phyloP scores from a whole-genome alignment of 1,140 invertebrate species.

The Lepidurus couesii region DNA sequence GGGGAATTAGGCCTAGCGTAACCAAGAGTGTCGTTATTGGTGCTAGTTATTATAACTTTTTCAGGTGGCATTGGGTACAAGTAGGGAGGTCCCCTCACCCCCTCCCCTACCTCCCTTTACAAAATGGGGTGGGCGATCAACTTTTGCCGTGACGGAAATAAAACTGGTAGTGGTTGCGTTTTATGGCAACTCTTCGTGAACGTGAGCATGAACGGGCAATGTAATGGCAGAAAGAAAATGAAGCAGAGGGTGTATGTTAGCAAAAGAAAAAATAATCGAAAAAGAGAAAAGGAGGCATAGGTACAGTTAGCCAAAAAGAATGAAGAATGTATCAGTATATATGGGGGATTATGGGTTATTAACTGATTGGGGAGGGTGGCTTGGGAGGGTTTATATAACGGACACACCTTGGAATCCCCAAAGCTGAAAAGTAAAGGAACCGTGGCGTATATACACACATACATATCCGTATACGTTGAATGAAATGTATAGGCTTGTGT shows the following conservation, averaged over 20 bases:
- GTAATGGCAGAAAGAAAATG: not conserved
- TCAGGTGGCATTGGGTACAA: not conserved
- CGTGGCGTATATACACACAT: not conserved
- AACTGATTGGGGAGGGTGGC: not conserved
- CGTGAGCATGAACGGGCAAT: constrained; percentile 2
- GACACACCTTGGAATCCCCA: not conserved
- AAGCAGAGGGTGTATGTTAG: not conserved
- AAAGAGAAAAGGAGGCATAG: not conserved
- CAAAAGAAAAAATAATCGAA: not conserved
- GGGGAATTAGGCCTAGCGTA: not conserved
- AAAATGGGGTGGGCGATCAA: not conserved
- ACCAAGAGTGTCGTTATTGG: not conserved
- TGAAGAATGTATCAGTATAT: not conserved
- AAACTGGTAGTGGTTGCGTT: constrained; percentile 18
- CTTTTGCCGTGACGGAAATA: constrained; percentile 12
- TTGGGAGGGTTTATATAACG: not conserved
- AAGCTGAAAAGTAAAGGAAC: not conserved
- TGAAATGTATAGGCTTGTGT: too few species aligned
- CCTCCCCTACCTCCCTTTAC: not conserved
- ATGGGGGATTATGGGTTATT: constrained; percentile 3
- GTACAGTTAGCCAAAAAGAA: not conserved
- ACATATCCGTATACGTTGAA: too few species aligned
- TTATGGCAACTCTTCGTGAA: constrained; percentile 1
- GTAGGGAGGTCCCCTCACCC: not conserved
- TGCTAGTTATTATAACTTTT: too few species aligned